These are phyloP conservation scores for Acromyrmex heyeri DNA, from an alignment of 1,140 invertebrate genomes.

Conservation along the genomic window DNA sequence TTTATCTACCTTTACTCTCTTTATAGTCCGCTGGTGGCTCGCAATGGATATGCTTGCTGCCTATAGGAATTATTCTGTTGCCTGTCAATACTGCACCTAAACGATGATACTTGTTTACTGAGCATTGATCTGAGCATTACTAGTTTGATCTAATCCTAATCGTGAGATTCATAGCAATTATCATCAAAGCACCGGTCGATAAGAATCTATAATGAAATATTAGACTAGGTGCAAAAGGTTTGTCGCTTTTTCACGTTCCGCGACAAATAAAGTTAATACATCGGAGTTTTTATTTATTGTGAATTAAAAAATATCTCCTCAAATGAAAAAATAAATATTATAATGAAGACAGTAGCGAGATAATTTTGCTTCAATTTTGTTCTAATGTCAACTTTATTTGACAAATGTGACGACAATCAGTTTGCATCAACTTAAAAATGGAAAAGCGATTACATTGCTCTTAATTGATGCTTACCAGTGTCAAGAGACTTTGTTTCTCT, in stretches of 20 bases:
- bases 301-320: background rate
- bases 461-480: slow-evolving; percentile 74
- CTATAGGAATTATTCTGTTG: slow-evolving; percentile 91
- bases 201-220: background rate
- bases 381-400: background rate
- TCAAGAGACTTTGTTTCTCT: slow-evolving; percentile 80
- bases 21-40: slow-evolving; percentile 89
- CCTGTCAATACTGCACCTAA: slow-evolving; percentile 88
- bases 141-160: slow-evolving; percentile 22
- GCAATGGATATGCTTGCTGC: slow-evolving; percentile 92
- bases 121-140: slow-evolving; percentile 5
- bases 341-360: background rate
- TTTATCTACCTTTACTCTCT: slow-evolving; percentile 81
- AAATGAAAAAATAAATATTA: background rate
- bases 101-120: slow-evolving; percentile 72
- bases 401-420: background rate
- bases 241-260: background rate
- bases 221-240: background rate
- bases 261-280: background rate
- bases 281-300: background rate
- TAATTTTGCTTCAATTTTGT: background rate
- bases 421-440: background rate
- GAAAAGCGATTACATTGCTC: background rate
- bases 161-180: background rate
- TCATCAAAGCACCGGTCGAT: background rate